phyloP scores from a whole-genome alignment of 30 jellyfish, hydroid and myxozoan species.

The Cassiopea xamachana region DNA sequence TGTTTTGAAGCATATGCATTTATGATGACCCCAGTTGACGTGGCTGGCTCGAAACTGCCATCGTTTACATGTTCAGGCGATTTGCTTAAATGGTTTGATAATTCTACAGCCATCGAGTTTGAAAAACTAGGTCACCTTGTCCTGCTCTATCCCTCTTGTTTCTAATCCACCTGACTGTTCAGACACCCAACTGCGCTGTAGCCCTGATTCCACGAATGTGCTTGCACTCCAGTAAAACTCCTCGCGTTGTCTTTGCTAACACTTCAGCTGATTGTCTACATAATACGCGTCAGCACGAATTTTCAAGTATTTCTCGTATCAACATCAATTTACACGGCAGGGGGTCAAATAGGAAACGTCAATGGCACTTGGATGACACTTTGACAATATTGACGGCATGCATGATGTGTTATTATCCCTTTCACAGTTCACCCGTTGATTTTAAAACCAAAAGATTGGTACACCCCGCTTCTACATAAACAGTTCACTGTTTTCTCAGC shows the following conservation, averaged over 20 bases:
- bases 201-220: slow-evolving; percentile 50
- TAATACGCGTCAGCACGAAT: slow-evolving; percentile 43
- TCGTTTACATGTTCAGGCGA: slow-evolving; percentile 66
- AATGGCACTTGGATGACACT: slow-evolving; percentile 72
- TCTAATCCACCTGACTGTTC: slow-evolving; percentile 58
- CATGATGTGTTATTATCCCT: slow-evolving; percentile 50
- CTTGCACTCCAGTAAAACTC: slow-evolving; percentile 25
- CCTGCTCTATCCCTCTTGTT: slow-evolving; percentile 52
- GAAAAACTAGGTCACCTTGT: slow-evolving; percentile 62
- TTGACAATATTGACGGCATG: slow-evolving; percentile 74
- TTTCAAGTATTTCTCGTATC: slow-evolving; percentile 62
- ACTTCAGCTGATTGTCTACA: slow-evolving; percentile 61
- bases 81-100: slow-evolving; percentile 56
- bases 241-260: slow-evolving; percentile 47
- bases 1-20: slow-evolving; percentile 49
- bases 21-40: slow-evolving; percentile 74
- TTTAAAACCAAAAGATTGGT: slow-evolving; percentile 46
- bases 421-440: slow-evolving; percentile 74
- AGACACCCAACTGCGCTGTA: slow-evolving; percentile 61
- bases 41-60: slow-evolving; percentile 48
- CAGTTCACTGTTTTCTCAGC: slow-evolving; percentile 51
- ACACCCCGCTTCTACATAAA: slow-evolving; percentile 73
- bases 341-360: slow-evolving; percentile 70
- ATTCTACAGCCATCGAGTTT: slow-evolving; percentile 64
- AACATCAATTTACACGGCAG: slow-evolving; percentile 76